A percentile compares a stretch with the other conserved stretches of the same genome.
Conservation (phyloP, 2,888 invertebrate genomes). For the Eumacrocentrus americanus region DNA sequence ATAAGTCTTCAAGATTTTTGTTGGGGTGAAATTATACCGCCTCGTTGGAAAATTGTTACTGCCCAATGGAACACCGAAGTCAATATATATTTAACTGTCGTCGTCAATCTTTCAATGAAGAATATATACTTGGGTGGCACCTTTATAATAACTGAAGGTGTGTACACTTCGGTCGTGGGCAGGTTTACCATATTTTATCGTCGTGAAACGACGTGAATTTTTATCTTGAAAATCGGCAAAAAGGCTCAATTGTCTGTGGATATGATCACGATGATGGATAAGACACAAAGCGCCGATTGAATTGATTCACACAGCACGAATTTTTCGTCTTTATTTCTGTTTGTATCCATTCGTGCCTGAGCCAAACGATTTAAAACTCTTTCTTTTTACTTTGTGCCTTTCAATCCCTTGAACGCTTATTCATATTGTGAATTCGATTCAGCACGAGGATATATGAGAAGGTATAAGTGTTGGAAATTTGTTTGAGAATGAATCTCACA, state of each 20-base stretch:
- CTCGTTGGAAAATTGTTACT: slow-evolving; percentile 43
- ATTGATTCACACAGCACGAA: slow-evolving; percentile 13
- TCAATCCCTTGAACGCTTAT: slow-evolving; percentile 39
- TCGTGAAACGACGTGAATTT: slow-evolving; percentile 6
- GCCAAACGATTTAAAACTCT: slow-evolving; percentile 40
- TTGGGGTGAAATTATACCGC: slow-evolving; percentile 27
- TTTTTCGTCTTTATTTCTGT: not conserved
- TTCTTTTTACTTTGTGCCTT: slow-evolving; percentile 56
- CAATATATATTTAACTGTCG: slow-evolving; percentile 40
- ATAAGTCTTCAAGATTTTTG: slow-evolving; percentile 20
- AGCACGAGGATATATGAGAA: slow-evolving; percentile 26
- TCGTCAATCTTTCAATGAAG: slow-evolving; percentile 30
- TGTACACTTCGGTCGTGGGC: slow-evolving; percentile 32
- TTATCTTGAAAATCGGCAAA: slow-evolving; percentile 17
- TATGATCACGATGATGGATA: not conserved
- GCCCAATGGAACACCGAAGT: slow-evolving; percentile 49
- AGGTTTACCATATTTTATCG: not conserved
- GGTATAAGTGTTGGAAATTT: slow-evolving; percentile 35
- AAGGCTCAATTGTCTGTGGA: slow-evolving; percentile 7
- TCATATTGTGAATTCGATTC: slow-evolving; percentile 26
- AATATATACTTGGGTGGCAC: slow-evolving; percentile 21
- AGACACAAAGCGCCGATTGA: not conserved
- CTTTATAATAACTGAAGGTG: slow-evolving; percentile 19
- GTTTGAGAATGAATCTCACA: slow-evolving; percentile 46
- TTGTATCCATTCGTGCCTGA: slow-evolving; percentile 43